Conservation (phyloP, 2,888 invertebrate species). For the Nomada flava region DNA sequence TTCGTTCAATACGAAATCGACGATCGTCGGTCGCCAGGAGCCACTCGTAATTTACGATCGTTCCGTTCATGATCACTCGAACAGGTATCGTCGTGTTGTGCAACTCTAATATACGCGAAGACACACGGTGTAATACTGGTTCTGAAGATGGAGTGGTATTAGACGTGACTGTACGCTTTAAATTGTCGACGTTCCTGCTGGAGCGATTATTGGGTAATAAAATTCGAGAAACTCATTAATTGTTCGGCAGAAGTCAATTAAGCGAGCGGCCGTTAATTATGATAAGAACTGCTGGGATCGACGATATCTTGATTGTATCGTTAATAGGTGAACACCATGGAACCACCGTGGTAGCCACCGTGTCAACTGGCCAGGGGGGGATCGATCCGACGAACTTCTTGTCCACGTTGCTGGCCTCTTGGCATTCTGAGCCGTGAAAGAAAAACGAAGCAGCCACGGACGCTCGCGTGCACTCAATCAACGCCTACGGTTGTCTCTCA, state of each 20-base stretch:
- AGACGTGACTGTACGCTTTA: slow-evolving; percentile 28
- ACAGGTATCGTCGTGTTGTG: not conserved
- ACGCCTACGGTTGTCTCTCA: slow-evolving; percentile 34
- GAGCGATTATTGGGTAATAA: slow-evolving; percentile 62
- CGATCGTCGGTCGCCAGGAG: not conserved
- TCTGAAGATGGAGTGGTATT: not conserved
- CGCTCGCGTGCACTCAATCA: slow-evolving; percentile 47
- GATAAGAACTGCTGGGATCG: slow-evolving; percentile 61
- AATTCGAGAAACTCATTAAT: slow-evolving; percentile 66
- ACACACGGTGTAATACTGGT: not conserved
- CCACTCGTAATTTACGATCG: slow-evolving; percentile 27
- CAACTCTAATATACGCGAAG: not conserved
- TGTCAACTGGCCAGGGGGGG: slow-evolving; percentile 23
- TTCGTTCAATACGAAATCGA: slow-evolving; percentile 30
- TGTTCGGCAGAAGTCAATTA: slow-evolving; percentile 69
- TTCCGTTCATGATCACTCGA: not conserved
- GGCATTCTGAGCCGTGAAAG: slow-evolving; percentile 39
- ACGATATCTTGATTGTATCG: slow-evolving; percentile 64
- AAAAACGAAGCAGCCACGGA: slow-evolving; percentile 37
- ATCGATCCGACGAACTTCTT: slow-evolving; percentile 37
- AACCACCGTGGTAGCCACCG: slow-evolving; percentile 41
- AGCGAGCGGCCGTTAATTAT: slow-evolving; percentile 67
- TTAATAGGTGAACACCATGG: slow-evolving; percentile 45
- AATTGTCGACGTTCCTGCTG: slow-evolving; percentile 23
- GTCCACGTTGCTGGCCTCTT: slow-evolving; percentile 28